Conservation (phyloP, 2,113 vertebrate species). For the Eptesicus fuscus region DNA sequence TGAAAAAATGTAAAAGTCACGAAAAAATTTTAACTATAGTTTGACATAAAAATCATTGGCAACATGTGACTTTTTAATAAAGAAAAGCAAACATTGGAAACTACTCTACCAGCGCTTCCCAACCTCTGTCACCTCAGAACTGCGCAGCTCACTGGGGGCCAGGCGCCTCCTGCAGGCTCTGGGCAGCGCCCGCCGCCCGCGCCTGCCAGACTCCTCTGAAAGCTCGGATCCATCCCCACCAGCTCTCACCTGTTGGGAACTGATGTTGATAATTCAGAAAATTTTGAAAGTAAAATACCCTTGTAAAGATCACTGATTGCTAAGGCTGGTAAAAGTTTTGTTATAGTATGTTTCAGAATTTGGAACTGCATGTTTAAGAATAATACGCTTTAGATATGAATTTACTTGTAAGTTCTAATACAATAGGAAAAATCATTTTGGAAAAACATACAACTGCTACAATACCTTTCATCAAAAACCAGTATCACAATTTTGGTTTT, state of each 20-base stretch:
- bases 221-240: neutral
- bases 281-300: neutral
- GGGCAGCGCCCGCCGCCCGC: too few relatives aligned
- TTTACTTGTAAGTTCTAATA: neutral
- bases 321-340: neutral
- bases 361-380: neutral
- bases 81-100: neutral
- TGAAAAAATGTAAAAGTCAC: neutral
- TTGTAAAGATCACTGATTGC: neutral
- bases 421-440: conserved; percentile 1
- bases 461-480: conserved; percentile 31
- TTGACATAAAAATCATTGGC: neutral
- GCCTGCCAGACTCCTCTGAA: neutral
- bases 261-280: neutral
- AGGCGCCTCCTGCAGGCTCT: neutral
- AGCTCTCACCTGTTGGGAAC: neutral
- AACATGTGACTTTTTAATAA: neutral
- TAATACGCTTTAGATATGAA: neutral
- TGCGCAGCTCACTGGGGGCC: neutral
- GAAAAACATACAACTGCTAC: conserved; percentile 18
- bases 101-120: neutral
- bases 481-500: conserved; percentile 27
- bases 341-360: neutral
- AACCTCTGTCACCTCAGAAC: neutral
- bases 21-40: conserved; percentile 1